These are phyloP conservation scores for Lophius americanus DNA, from an alignment of 2,797 vertebrate genomes.

Conservation along the genomic window DNA sequence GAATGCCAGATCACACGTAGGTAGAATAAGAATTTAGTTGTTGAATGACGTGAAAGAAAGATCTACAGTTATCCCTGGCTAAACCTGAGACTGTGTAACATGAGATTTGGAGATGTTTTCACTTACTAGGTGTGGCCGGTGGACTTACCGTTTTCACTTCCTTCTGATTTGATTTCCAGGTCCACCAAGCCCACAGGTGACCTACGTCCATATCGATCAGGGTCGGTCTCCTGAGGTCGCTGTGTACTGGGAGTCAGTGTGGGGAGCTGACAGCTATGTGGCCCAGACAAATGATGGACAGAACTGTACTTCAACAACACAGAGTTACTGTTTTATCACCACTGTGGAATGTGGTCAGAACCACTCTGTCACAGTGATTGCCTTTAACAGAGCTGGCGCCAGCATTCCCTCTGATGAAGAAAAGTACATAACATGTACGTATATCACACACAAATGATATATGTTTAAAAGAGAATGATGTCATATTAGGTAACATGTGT, in stretches of 20 bases:
- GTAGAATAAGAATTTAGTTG: slow-evolving; percentile 16
- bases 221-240: slow-evolving; percentile 73
- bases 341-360: slow-evolving; percentile 85
- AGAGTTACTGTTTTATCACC: slow-evolving; percentile 78
- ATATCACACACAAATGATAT: slow-evolving; percentile 9
- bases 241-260: slow-evolving; percentile 80
- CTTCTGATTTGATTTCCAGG: slow-evolving; percentile 71
- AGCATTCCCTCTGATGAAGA: slow-evolving; percentile 80
- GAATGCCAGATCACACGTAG: slow-evolving; percentile 92
- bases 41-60: no score
- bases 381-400: slow-evolving; percentile 86
- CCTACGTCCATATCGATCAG: slow-evolving; percentile 69
- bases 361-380: slow-evolving; percentile 79
- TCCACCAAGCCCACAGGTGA: slow-evolving; percentile 79
- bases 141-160: background rate
- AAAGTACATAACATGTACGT: slow-evolving; percentile 86
- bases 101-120: no score
- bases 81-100: no score
- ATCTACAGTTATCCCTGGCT: no score
- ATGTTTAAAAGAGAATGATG: background rate
- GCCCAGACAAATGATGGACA: slow-evolving; percentile 72
- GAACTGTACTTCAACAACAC: slow-evolving; percentile 75
- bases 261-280: slow-evolving; percentile 82
- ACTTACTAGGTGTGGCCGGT: no score
- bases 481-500: no score